Evolutionary conservation across 2,797 vertebrate species (phyloP).

Genomic region (Argyrosomus regius): DNA sequence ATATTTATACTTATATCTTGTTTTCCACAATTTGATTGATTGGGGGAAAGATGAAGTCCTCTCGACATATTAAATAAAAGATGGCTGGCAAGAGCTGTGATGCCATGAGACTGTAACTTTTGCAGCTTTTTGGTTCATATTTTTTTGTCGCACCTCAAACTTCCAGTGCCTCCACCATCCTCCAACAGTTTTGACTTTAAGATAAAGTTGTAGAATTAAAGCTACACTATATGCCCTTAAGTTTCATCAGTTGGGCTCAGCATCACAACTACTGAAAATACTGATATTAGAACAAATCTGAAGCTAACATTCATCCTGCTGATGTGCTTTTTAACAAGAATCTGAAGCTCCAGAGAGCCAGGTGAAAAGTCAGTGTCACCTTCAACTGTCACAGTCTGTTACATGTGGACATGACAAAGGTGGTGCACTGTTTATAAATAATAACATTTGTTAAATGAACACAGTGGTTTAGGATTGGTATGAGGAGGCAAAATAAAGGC

Average conservation of each 20-base stretch:
- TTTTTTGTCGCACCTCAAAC: not conserved
- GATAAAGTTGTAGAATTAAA: not conserved
- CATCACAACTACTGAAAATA: not conserved
- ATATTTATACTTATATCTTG: not conserved
- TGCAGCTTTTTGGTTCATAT: not conserved
- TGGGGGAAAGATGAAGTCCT: not conserved
- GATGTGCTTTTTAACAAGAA: not conserved
- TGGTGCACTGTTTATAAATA: too few species aligned
- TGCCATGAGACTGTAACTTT: not conserved
- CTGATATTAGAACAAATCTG: not conserved
- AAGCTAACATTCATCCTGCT: not conserved
- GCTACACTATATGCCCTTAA: not conserved
- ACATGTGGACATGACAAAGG: not conserved
- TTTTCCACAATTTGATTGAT: constrained; percentile 4
- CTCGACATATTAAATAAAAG: not conserved
- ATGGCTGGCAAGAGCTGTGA: not conserved
- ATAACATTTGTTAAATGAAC: too few species aligned
- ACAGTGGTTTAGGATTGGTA: too few species aligned
- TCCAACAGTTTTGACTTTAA: not conserved
- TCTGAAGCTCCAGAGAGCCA: constrained; percentile 3
- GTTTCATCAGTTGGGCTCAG: not conserved
- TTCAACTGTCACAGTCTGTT: not conserved
- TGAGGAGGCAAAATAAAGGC: too few species aligned
- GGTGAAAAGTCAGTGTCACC: not conserved
- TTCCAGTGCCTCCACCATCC: not conserved